Percentiles rank a stretch among this genome's conserved stretches.
Evolutionary conservation across 1,140 invertebrate genomes (phyloP).

Genomic region (Sarcophaga peregrina): DNA sequence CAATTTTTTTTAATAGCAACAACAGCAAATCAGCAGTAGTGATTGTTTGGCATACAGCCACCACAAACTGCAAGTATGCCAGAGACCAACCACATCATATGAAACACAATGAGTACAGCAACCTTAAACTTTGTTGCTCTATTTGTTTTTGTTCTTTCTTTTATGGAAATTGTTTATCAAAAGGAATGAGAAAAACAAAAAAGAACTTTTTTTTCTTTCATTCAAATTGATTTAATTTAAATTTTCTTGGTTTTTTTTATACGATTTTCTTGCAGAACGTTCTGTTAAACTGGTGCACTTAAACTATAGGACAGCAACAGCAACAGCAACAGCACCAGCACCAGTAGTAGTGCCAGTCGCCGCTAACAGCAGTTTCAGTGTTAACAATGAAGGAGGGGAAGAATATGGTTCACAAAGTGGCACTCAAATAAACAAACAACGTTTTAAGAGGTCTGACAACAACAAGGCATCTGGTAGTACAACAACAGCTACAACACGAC

Average conservation of each 20-base stretch:
- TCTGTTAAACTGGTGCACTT: constrained; percentile 62
- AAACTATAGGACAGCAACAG: constrained; percentile 45
- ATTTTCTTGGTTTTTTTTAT: constrained; percentile 41
- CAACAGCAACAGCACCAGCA: not conserved
- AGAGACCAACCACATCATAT: not conserved
- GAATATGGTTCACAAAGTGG: not conserved
- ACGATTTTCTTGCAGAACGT: constrained; percentile 54
- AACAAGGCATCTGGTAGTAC: constrained; percentile 16
- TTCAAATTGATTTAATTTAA: not conserved
- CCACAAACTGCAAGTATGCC: not conserved
- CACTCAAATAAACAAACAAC: not conserved
- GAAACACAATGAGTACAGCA: not conserved
- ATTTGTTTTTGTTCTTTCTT: not conserved
- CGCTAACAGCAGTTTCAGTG: constrained; percentile 24
- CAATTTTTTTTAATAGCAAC: not conserved
- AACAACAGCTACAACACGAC: constrained; percentile 25
- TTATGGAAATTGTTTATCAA: not conserved
- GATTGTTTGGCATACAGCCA: not conserved
- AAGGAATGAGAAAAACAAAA: not conserved
- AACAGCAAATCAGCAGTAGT: not conserved
- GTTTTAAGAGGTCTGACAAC: constrained; percentile 31
- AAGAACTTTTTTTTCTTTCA: not conserved
- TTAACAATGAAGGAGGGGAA: not conserved
- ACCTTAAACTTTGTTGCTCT: not conserved
- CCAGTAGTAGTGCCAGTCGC: constrained; percentile 16